Evolutionary conservation across 2,888 invertebrate genomes (phyloP), one percentile per base, ranked within the genome.

Genomic region (Macaria notata): DNA sequence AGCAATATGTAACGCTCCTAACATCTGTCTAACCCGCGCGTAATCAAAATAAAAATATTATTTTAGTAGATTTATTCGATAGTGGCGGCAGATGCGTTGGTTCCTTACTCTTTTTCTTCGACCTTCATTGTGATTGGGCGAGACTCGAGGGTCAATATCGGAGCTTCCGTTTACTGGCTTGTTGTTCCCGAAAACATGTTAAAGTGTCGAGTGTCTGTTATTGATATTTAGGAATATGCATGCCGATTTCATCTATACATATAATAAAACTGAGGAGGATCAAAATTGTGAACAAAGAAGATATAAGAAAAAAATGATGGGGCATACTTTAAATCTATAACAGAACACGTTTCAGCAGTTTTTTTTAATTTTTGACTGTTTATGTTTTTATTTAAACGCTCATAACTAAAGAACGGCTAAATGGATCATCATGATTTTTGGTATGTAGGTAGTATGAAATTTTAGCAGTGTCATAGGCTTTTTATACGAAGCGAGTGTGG

Each of bases 41-140:
- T 86, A 89, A 88, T 89, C 88, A 89, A 88, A 89, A 91, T 89
- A 88, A 91, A 89, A 91, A 90, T 90, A 90, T 87, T 85, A 90
- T 89, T 89, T 88, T 83, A 82, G 85, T 88, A 88, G 89, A 91
- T 91, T 90, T 89, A 88, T 90, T 85, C 76, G 90, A 91, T 90
- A 88, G 86, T 83, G 81, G 73, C 72, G 82, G 88, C 90, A 91
- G 90, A 91, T 91, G 90, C 81, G 78, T 77, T 73, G 82, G 81
- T 78, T 79, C 76, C 64, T 55, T 59, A 59, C 79, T 78, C 81
- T 84, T 80, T 89, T 89, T 86, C 82, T 85, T 86, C 70, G 72
- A 69, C 78, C 78, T 78, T 78, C 82, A 84, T 88, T 88, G 82
- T 87, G 85, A 86, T 55, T 50, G 48, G 59, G 43, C 39, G 47